A percentile compares a stretch with the other conserved stretches of the same genome.
phyloP scores from a whole-genome alignment of 2,888 invertebrate species.

The Biston betularia region DNA sequence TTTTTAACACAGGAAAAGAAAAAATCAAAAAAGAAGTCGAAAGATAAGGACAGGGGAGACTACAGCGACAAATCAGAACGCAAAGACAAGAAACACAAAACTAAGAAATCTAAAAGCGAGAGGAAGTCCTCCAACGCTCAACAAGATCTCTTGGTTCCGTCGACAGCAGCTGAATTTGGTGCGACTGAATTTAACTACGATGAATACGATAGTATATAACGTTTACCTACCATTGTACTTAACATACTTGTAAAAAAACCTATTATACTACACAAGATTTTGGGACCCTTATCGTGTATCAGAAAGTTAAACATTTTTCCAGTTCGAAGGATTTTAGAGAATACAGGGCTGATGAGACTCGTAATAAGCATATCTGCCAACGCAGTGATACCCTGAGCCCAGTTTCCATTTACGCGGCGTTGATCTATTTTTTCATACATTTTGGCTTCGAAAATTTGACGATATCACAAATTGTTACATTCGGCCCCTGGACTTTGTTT shows the following conservation, averaged over 20 bases:
- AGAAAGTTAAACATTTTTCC: no score
- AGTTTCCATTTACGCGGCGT: no score
- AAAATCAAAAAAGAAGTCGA: conserved; percentile 84
- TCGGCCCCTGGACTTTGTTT: no score
- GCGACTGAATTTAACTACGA: conserved; percentile 64
- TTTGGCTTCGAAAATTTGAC: no score
- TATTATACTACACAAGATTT: no score
- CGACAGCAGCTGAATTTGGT: conserved; percentile 37
- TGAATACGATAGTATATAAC: conserved; percentile 78
- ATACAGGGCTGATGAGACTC: no score
- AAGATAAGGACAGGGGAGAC: conserved; percentile 83
- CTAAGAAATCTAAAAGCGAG: conserved; percentile 80
- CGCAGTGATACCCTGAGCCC: no score
- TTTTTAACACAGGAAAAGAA: conserved; percentile 75
- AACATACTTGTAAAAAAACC: neutral
- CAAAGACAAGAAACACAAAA: conserved; percentile 86
- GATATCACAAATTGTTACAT: no score
- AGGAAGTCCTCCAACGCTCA: conserved; percentile 75
- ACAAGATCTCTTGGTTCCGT: conserved; percentile 76
- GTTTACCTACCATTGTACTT: neutral
- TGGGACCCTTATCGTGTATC: no score
- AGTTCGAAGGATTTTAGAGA: no score
- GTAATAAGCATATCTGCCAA: no score
- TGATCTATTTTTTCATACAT: no score
- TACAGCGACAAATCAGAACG: conserved; percentile 80